Conservation (phyloP, 1,140 invertebrate genomes). For the Zaprionus africanus region DNA sequence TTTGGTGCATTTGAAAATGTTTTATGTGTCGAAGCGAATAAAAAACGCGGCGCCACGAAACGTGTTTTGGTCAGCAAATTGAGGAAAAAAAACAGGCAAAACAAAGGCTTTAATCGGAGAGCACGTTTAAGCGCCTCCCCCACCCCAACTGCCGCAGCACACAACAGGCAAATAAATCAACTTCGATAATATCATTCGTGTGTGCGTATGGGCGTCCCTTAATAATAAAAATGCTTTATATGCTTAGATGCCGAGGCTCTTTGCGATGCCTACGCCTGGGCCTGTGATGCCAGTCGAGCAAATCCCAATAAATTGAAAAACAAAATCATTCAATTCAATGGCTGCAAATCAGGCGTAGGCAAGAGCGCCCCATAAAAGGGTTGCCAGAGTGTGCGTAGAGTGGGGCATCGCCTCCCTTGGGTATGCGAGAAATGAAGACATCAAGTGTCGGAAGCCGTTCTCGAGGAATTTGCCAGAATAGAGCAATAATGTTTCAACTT, state of each 20-base stretch:
- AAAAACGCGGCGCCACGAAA: constrained; percentile 61
- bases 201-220: constrained; percentile 38
- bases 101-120: constrained; percentile 57
- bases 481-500: constrained; percentile 8
- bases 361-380: constrained; percentile 48
- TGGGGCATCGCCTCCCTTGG: constrained; percentile 18
- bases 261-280: constrained; percentile 17
- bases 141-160: neutral
- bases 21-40: constrained; percentile 49
- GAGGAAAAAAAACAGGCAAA: constrained; percentile 40
- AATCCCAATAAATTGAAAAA: constrained; percentile 83
- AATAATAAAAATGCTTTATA: constrained; percentile 81
- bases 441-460: constrained; percentile 48
- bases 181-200: constrained; percentile 72
- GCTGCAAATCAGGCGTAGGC: constrained; percentile 72
- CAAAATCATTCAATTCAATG: constrained; percentile 82
- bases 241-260: constrained; percentile 53
- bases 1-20: constrained; percentile 60
- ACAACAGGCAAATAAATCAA: constrained; percentile 72
- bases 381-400: neutral
- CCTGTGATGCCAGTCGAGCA: constrained; percentile 32
- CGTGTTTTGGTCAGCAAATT: constrained; percentile 70
- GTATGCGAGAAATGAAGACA: constrained; percentile 61
- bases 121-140: constrained; percentile 34
- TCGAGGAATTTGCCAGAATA: neutral